Evolutionary conservation across 1,140 invertebrate genomes (phyloP), one percentile per base, ranked within the genome.

Genomic region (Leucophenga varia): DNA sequence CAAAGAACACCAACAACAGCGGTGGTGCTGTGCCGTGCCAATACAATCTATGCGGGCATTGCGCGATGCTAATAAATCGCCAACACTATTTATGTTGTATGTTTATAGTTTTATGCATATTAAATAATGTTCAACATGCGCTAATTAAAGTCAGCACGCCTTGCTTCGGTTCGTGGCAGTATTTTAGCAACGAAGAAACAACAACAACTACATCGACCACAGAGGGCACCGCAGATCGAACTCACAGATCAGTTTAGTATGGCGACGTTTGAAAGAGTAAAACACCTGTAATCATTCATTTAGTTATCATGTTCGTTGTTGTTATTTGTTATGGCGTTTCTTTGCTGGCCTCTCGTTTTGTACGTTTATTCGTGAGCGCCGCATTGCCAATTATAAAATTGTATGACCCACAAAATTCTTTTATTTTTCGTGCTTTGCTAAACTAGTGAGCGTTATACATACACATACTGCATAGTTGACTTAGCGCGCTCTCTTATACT

Each of bases 241-340:
- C 19, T 36, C 31, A 16, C 22, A 25, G 17, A 47, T 30, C 14
- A 30, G 25, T 43, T 34, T 34, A 28, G 41, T 47, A 35, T 52
- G 49, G 53, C 38, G n/a, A n/a, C n/a, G n/a, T n/a, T n/a, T n/a
- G n/a, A n/a, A n/a, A n/a, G n/a, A n/a, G n/a, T n/a, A n/a, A 55
- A 65, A 59, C 63, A 67, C 59, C 59, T 67, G 63, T 64, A 64
- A 64, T 64, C 61, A 61, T 64, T 64, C 61, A 61, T 64, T 61
- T 47, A 42, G 54, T 52, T 44, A 55, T 54, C 57, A 55, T 55
- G 57, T 49, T 41, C 25, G 40, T 55, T 61, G 61, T 63, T 61
- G 22, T 10, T 10, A 25, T 25, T 25, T 25, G 10, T 6, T 25
- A 6, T 25, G 5, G 5, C 22, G 22, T n/a, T n/a, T n/a, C 22